Base-by-base conservation (phyloP, 1,140 invertebrate genomes). In the Formica exsecta region DNA sequence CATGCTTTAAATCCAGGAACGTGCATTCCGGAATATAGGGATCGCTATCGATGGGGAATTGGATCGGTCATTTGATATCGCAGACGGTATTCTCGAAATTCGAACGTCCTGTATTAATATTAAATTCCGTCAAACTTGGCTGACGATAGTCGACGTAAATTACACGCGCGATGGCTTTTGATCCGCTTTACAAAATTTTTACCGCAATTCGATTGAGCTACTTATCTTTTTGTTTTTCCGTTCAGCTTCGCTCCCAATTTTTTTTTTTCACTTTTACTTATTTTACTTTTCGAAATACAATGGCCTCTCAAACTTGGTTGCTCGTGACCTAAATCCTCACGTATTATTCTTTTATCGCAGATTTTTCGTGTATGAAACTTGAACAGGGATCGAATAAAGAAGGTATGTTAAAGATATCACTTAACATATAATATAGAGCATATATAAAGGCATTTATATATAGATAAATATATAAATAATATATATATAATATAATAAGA, bases 61-160 rank as follows among this genome's bases (percentile, higher is more conserved):
- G 77, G 74, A 91, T 71, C 86, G 86, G 86, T 80, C 83, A 91
- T 76, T 83, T 83, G 89, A 90, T 87, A 87, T 90, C 89, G 66
- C 66, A 76, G 75, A 65, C 86, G 86, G 73, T 88, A 90, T 89
- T 86, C 89, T 90, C 86, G 89, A 90, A 90, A 90, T 88, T 90
- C 89, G 71, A 87, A 68, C 87, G 22, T 16, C 32, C 32, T 44
- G 77, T 88, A 91, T 91, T 91, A 91, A 91, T 90, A 90, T 90
- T 90, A 90, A 91, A 91, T 89, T 91, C 90, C 89, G 65, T 16
- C 62, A 19, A 32, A 32, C 71, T 29, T 11, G 32, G n/a, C 11
- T 44, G 32, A 44, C 13, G 71, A 44, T 59, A 62, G 70, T 25
- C 70, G 70, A 32, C 36, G 83, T 13, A 59, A 85, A 77, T 85